Conservation (phyloP, 2,797 vertebrate genomes). For the Sebastes trivittatus region DNA sequence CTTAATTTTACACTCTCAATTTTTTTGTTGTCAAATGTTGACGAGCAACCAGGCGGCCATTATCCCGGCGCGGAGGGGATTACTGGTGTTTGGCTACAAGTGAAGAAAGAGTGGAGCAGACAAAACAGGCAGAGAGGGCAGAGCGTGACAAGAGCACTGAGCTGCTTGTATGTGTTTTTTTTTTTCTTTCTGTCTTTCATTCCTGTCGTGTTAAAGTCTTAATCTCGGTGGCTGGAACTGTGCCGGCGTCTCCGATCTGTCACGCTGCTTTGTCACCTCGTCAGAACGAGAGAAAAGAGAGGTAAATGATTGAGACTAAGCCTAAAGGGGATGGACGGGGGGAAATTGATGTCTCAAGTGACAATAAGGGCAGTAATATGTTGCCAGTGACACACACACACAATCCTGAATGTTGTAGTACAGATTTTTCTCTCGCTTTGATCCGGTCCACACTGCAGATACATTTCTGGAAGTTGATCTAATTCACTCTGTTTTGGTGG, state of each 20-base stretch:
- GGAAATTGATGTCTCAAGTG: constrained; percentile 45
- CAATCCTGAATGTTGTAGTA: not conserved
- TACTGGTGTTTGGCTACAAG: constrained; percentile 61
- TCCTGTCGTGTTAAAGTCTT: constrained; percentile 56
- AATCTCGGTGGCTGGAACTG: constrained; percentile 64
- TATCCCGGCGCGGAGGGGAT: constrained; percentile 45
- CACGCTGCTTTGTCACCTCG: constrained; percentile 64
- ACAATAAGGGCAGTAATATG: constrained; percentile 54
- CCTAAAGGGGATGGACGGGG: constrained; percentile 38
- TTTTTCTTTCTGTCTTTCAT: constrained; percentile 4
- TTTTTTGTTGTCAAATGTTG: constrained; percentile 43
- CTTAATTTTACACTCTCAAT: constrained; percentile 32
- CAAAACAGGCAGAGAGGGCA: constrained; percentile 24
- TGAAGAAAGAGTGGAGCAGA: constrained; percentile 38
- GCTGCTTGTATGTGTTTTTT: constrained; percentile 20
- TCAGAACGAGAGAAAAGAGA: constrained; percentile 51
- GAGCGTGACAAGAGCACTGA: constrained; percentile 55
- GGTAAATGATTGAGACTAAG: constrained; percentile 45
- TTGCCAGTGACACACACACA: constrained; percentile 34
- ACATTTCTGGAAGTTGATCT: not conserved
- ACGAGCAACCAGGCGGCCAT: constrained; percentile 33
- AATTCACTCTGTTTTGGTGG: too few species aligned
- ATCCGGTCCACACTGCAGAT: not conserved
- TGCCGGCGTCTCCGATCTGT: constrained; percentile 56
- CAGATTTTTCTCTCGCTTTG: not conserved